Conservation (phyloP, 2,797 vertebrate genomes). For the Crenichthys baileyi region DNA sequence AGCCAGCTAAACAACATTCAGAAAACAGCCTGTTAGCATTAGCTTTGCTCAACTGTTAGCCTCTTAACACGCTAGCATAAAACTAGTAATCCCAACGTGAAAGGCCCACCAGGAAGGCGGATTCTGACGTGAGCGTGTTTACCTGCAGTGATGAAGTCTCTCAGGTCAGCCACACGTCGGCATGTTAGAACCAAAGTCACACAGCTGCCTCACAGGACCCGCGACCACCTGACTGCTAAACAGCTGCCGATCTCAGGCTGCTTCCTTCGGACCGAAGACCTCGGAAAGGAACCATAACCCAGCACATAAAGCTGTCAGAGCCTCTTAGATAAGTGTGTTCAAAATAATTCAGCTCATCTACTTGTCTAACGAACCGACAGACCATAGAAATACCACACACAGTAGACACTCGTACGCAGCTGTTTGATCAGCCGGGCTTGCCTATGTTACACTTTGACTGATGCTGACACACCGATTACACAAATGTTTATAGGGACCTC, state of each 20-base stretch:
- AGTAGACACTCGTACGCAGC: not conserved
- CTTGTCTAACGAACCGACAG: not conserved
- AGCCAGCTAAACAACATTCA: not conserved
- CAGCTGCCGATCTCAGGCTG: not conserved
- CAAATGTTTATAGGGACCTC: not conserved
- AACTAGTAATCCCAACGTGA: not conserved
- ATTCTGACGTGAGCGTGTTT: not conserved
- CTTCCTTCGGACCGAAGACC: not conserved
- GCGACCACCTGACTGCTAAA: slow-evolving; percentile 1
- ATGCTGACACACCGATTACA: not conserved
- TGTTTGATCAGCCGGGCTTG: not conserved
- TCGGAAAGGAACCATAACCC: not conserved
- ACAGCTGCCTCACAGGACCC: not conserved
- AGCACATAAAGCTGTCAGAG: not conserved
- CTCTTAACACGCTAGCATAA: not conserved
- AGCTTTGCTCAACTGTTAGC: not conserved
- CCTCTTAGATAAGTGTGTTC: not conserved
- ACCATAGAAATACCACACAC: not conserved
- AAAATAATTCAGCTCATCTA: not conserved
- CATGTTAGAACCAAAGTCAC: not conserved
- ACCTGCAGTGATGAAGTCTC: slow-evolving; percentile 37
- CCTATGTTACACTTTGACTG: not conserved
- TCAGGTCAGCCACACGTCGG: slow-evolving; percentile 37
- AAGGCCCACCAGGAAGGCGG: accelerated
- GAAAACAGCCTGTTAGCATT: not conserved